Evolutionary conservation across 2,888 invertebrate species (phyloP).

Genomic region (Caenorhabditis macrosperma): DNA sequence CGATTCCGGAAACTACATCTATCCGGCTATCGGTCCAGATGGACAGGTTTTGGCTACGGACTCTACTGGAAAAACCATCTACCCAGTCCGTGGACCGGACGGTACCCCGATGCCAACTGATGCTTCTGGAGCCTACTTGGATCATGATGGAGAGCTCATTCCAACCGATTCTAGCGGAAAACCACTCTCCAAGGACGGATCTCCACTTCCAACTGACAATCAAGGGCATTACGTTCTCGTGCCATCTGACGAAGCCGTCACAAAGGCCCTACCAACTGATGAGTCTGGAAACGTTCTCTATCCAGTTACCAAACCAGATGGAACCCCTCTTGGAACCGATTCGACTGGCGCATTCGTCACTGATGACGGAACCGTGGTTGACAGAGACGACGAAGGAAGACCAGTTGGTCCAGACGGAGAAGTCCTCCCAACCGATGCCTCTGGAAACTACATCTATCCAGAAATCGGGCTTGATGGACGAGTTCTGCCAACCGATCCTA

Average conservation of each 20-base stretch:
- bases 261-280: constrained; percentile 54
- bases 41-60: too few species aligned
- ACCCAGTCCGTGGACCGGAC: constrained; percentile 33
- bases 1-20: too few species aligned
- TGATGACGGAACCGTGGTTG: constrained; percentile 50
- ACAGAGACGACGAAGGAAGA: constrained; percentile 61
- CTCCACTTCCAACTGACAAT: constrained; percentile 54
- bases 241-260: constrained; percentile 14
- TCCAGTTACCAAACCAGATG: constrained; percentile 54
- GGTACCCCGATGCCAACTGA: constrained; percentile 65
- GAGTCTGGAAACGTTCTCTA: constrained; percentile 43
- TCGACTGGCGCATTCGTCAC: constrained; percentile 36
- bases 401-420: constrained; percentile 64
- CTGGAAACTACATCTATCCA: constrained; percentile 60
- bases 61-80: too few species aligned
- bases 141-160: constrained; percentile 29
- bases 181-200: constrained; percentile 56
- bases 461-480: constrained; percentile 45
- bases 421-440: constrained; percentile 57
- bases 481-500: constrained; percentile 50
- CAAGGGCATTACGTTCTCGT: constrained; percentile 47
- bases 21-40: too few species aligned
- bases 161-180: constrained; percentile 52
- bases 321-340: constrained; percentile 57
- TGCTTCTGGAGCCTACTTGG: constrained; percentile 44